Evolutionary conservation across 2,797 vertebrate species (phyloP).

Genomic region (Anabacerthia variegaticeps): DNA sequence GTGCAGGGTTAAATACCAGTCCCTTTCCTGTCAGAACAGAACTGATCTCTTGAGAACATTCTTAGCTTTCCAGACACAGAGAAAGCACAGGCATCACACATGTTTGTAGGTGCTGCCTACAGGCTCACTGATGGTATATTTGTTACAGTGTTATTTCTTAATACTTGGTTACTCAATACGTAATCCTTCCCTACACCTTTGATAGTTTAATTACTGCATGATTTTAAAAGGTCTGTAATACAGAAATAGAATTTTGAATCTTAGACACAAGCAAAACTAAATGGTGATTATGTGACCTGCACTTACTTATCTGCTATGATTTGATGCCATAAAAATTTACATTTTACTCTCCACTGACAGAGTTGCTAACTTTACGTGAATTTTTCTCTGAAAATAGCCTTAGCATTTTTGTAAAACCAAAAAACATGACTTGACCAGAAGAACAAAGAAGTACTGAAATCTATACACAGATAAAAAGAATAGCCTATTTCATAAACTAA

Average conservation of each 20-base stretch:
- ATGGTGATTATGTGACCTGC: neutral
- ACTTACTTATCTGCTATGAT: neutral
- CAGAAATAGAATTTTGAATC: neutral
- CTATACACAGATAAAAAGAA: neutral
- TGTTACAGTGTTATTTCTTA: neutral
- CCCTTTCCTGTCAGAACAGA: neutral
- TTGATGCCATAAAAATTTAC: neutral
- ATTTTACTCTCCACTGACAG: neutral
- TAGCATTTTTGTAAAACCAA: neutral
- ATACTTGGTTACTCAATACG: neutral
- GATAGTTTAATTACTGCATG: rapidly evolving
- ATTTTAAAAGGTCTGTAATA: neutral
- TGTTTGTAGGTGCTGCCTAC: neutral
- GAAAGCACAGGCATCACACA: neutral
- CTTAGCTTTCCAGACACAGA: neutral
- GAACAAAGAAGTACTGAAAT: neutral
- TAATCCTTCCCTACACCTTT: neutral
- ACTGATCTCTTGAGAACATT: neutral
- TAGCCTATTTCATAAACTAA: neutral
- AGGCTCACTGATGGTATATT: rapidly evolving
- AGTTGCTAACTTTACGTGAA: neutral
- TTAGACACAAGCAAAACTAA: neutral
- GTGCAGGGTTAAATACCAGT: neutral
- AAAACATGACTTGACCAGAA: neutral
- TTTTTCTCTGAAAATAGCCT: neutral